phyloP scores from a whole-genome alignment of 2,797 vertebrate species.

The Notolabrus celidotus region DNA sequence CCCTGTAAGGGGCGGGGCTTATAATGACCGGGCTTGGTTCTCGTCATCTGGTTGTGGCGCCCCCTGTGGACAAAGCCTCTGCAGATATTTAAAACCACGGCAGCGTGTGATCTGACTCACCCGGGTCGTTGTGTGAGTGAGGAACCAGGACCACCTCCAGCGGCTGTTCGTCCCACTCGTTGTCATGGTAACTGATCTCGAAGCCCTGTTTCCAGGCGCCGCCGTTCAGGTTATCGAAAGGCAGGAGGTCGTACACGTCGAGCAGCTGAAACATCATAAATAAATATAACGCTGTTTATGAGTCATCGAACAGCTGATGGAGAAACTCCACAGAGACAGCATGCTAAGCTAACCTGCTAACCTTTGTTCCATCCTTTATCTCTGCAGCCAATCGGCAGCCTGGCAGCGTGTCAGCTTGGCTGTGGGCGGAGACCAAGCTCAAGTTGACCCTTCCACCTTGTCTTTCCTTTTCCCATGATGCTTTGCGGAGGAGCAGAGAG shows the following conservation, averaged over 20 bases:
- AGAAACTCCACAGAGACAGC: too few relatives aligned
- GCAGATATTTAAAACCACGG: too few relatives aligned
- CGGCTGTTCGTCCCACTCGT: slow-evolving; percentile 90
- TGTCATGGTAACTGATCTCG: slow-evolving; percentile 87
- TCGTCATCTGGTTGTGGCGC: too few relatives aligned
- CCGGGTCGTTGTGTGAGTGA: slow-evolving; percentile 96
- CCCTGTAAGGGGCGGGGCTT: too few relatives aligned
- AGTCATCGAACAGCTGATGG: too few relatives aligned
- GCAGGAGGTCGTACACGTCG: slow-evolving; percentile 91
- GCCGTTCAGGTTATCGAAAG: slow-evolving; percentile 93
- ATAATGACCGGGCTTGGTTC: too few relatives aligned
- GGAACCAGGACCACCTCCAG: slow-evolving; percentile 93
- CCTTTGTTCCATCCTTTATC: slow-evolving; percentile 68
- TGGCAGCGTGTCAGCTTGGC: slow-evolving; percentile 37
- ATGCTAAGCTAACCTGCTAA: slow-evolving; percentile 9
- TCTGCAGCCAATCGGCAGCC: slow-evolving; percentile 75
- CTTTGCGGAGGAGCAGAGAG: slow-evolving; percentile 88
- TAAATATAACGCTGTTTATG: too few relatives aligned
- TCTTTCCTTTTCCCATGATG: slow-evolving; percentile 67
- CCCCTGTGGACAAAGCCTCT: too few relatives aligned
- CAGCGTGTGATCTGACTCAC: slow-evolving; percentile 83
- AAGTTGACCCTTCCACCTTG: slow-evolving; percentile 65
- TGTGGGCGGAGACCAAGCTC: slow-evolving; percentile 73
- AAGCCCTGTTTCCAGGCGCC: slow-evolving; percentile 97
- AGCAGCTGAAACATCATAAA: slow-evolving; percentile 83